Evolutionary conservation across 2,888 invertebrate genomes (phyloP).

Genomic region (Cheilosia vulpina): DNA sequence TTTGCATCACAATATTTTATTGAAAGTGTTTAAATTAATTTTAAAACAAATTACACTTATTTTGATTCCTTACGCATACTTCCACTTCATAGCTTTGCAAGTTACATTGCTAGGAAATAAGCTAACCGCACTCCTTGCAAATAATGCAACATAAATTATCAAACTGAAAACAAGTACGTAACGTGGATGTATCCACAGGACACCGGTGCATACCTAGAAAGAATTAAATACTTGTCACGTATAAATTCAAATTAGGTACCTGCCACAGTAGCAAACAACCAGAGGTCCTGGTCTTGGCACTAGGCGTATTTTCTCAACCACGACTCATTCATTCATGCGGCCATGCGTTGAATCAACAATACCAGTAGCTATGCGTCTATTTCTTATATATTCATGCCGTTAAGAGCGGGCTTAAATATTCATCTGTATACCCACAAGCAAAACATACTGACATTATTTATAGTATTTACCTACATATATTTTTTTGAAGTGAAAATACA

Average conservation of each 20-base stretch:
- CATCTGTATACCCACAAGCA: conserved; percentile 4
- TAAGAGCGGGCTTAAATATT: conserved; percentile 38
- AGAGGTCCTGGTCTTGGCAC: conserved; percentile 20
- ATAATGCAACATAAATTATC: conserved; percentile 10
- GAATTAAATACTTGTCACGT: conserved; percentile 37
- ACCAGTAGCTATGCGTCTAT: conserved; percentile 24
- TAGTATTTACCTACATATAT: background rate
- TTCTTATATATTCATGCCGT: conserved; percentile 32
- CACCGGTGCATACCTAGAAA: conserved; percentile 4
- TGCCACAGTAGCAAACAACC: conserved; percentile 23
- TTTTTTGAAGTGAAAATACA: conserved; percentile 5
- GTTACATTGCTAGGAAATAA: background rate
- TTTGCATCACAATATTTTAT: too few species aligned
- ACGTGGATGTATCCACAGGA: background rate
- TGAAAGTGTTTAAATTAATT: too few species aligned
- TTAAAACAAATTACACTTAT: too few species aligned
- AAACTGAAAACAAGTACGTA: background rate
- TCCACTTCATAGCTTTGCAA: background rate
- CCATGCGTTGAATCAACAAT: conserved; percentile 14
- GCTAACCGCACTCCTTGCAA: background rate
- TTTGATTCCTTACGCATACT: too few species aligned
- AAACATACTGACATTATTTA: background rate
- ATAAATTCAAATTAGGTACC: conserved; percentile 40
- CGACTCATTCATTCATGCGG: background rate
- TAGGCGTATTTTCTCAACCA: background rate